Percentiles rank a stretch among this genome's conserved stretches.
Conservation (phyloP, 2,888 invertebrate species). For the Troides aeacus region DNA sequence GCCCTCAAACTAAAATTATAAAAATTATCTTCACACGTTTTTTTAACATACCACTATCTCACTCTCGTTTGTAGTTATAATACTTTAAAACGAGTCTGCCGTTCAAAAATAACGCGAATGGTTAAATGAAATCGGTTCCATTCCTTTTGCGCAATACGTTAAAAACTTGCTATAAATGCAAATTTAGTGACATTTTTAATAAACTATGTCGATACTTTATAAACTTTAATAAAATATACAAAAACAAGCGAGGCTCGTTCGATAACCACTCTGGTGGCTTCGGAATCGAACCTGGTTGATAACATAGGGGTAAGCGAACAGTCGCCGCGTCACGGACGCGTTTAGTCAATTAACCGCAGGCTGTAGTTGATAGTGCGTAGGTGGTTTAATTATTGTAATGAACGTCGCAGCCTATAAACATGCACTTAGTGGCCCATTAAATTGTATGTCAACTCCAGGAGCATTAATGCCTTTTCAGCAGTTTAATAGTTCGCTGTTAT, state of each 20-base stretch:
- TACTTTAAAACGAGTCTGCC: background rate
- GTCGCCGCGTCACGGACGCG: no score
- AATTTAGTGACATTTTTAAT: no score
- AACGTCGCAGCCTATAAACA: slow-evolving; percentile 23
- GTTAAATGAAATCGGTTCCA: slow-evolving; percentile 1
- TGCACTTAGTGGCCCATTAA: slow-evolving; percentile 25
- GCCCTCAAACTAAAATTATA: background rate
- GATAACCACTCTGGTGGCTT: no score
- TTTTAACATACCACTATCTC: background rate
- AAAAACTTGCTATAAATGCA: no score
- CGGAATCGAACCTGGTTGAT: no score
- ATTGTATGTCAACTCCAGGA: slow-evolving; percentile 17
- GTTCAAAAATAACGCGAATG: background rate
- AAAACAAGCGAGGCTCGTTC: background rate
- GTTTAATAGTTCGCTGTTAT: slow-evolving; percentile 18
- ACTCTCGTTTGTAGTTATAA: slow-evolving; percentile 8
- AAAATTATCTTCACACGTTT: slow-evolving; percentile 3
- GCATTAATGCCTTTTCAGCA: slow-evolving; percentile 19
- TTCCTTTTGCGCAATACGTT: background rate
- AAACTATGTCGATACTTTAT: no score
- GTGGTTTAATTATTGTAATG: slow-evolving; percentile 25
- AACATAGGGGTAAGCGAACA: no score
- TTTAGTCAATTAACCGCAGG: background rate
- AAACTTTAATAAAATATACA: background rate
- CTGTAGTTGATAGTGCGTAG: background rate